Base-by-base conservation (phyloP, 2,113 vertebrate genomes). In the Paraplagusia blochii region DNA sequence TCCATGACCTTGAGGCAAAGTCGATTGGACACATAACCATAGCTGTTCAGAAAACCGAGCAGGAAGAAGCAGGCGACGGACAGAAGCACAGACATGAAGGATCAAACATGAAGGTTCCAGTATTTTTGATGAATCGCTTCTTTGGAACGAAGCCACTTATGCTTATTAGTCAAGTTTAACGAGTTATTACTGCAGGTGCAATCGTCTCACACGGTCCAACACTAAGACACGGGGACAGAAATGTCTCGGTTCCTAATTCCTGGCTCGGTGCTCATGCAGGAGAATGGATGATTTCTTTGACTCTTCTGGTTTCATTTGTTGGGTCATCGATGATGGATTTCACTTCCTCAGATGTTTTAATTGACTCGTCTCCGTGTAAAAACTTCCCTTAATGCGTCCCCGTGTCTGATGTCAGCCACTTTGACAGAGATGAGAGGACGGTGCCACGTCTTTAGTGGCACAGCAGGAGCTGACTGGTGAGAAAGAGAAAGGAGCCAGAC, bases 61-160 rank as follows among this genome's bases (percentile, higher is more conserved):
- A 46, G 69, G 6, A 65, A 61, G 47, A 67, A 70, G 80, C 55
- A 39, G 43, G 38, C 44, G 16, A 42, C 44, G 16, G 44, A 60
- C 33, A 63, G 29, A 56, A 45, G 11, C 16, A 65, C 36, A 68
- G 74, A 69, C 39, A 68, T 59, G 22, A 29, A 56, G 81, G 44
- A 72, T 80, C 66, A 80, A 84, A 82, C 65, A 69, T 45, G 54
- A 58, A 63, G 59, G 63, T 78, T 55, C 55, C 59, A 78, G 85
- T 81, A 85, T 79, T 54, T 72, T 80, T 87, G 82, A 90, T 83
- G 74, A 89, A 88, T 83, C 77, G 83, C 83, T 85, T 89, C 84
- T 90, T 79, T 59, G 74, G 82, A 80, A 81, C 85, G 85, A 82
- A 84, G 83, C 80, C 86, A 86, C 80, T 83, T 75, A 69, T 85